Evolutionary conservation across 2,113 vertebrate species (phyloP).

Genomic region (Sigmodon hispidus): DNA sequence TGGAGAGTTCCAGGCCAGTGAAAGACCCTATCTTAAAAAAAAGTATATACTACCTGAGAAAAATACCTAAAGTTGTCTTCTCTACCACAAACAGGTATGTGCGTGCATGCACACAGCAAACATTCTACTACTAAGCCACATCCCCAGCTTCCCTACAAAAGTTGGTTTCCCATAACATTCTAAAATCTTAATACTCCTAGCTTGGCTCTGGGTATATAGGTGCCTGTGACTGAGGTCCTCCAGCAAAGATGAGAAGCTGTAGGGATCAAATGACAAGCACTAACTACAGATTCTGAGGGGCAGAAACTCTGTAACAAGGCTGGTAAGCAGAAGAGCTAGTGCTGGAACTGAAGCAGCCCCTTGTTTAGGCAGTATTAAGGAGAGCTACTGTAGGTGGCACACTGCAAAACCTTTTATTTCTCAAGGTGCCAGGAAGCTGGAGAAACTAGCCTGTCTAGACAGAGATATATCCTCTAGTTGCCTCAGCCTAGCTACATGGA

Average conservation of each 20-base stretch:
- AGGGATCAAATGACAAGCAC: not conserved
- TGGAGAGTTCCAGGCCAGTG: not conserved
- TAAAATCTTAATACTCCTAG: not conserved
- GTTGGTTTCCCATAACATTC: not conserved
- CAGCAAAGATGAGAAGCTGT: not conserved
- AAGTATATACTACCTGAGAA: not conserved
- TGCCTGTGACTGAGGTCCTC: not conserved
- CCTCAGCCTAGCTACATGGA: not conserved
- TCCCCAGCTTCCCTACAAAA: not conserved
- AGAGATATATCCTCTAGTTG: not conserved
- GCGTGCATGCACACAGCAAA: not conserved
- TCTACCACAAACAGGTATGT: not conserved
- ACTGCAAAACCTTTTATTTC: not conserved
- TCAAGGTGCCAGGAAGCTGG: not conserved
- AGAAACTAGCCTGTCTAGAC: not conserved
- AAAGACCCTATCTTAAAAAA: not conserved
- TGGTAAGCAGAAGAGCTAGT: not conserved
- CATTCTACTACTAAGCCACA: not conserved
- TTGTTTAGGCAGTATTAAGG: not conserved
- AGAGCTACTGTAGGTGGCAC: not conserved
- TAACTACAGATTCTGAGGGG: not conserved
- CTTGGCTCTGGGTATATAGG: not conserved
- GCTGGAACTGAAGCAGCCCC: not conserved
- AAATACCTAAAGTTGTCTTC: not conserved
- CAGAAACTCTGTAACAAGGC: not conserved